Percentiles rank a stretch among this genome's conserved stretches.
Conservation (phyloP, 23 tunicate species). For the Halocynthia aurantium region DNA sequence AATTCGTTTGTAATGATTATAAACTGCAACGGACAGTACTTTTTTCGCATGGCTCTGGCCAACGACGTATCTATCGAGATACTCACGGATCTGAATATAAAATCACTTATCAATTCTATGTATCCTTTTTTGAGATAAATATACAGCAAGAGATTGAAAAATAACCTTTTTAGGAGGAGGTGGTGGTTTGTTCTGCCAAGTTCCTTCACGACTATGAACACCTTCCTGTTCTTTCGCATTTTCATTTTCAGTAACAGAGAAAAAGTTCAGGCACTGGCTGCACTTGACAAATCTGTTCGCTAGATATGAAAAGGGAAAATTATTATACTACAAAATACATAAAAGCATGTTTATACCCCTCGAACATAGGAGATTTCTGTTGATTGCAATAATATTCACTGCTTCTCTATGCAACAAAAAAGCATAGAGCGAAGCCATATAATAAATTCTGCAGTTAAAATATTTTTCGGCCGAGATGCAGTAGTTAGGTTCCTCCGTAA, state of each 20-base stretch:
- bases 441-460: too few species aligned
- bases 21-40: conserved; percentile 87
- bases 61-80: conserved; percentile 79
- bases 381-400: too few species aligned
- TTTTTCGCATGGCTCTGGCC: conserved; percentile 89
- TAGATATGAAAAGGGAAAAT: not conserved
- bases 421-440: too few species aligned
- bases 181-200: conserved; percentile 72
- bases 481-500: too few species aligned
- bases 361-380: too few species aligned
- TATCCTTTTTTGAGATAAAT: not conserved
- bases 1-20: conserved; percentile 93
- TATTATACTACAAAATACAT: not conserved
- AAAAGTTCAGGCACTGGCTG: conserved; percentile 39
- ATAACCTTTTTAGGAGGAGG: conserved; percentile 86
- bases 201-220: conserved; percentile 18
- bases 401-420: too few species aligned
- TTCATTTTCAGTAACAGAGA: conserved; percentile 27
- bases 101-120: not conserved
- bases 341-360: not conserved
- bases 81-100: conserved; percentile 48
- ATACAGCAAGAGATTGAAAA: not conserved
- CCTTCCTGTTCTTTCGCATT: conserved; percentile 19
- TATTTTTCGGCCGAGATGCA: too few species aligned
- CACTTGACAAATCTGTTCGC: conserved; percentile 36